These are phyloP conservation scores for Scaptomyza polygonia DNA, from an alignment of 2,888 invertebrate species.

Conservation along the genomic window DNA sequence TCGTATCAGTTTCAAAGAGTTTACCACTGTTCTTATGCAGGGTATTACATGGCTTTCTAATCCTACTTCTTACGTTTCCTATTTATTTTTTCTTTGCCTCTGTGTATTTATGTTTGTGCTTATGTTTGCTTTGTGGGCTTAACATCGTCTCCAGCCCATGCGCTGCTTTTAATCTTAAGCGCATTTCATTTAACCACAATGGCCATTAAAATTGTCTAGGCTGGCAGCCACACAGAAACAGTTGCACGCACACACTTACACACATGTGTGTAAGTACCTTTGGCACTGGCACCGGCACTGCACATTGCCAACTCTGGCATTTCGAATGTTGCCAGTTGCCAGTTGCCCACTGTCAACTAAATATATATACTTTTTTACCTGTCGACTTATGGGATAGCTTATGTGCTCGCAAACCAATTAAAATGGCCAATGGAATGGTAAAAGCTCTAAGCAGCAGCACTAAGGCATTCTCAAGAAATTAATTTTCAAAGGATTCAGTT, in stretches of 20 bases:
- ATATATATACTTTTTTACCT: slow-evolving; percentile 47
- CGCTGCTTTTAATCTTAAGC: slow-evolving; percentile 73
- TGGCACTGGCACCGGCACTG: slow-evolving; percentile 8
- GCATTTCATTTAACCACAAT: slow-evolving; percentile 78
- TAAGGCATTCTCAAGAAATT: slow-evolving; percentile 52
- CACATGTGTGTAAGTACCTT: not conserved
- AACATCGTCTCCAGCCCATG: slow-evolving; percentile 58
- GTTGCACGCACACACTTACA: not conserved
- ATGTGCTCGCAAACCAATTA: slow-evolving; percentile 72
- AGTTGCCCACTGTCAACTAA: slow-evolving; percentile 42
- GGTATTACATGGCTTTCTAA: not conserved
- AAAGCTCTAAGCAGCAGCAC: slow-evolving; percentile 17
- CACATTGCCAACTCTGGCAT: slow-evolving; percentile 16
- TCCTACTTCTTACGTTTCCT: not conserved
- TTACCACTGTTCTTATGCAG: too few relatives aligned
- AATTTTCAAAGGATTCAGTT: slow-evolving; percentile 61
- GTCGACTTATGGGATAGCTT: slow-evolving; percentile 67
- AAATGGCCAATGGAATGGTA: slow-evolving; percentile 63
- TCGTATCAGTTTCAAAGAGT: too few relatives aligned
- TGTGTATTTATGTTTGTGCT: slow-evolving; percentile 54
- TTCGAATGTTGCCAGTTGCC: slow-evolving; percentile 25
- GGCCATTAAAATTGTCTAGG: slow-evolving; percentile 70
- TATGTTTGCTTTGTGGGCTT: slow-evolving; percentile 72
- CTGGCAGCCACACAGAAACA: slow-evolving; percentile 19
- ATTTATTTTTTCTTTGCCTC: slow-evolving; percentile 19